phyloP scores from a whole-genome alignment of 2,797 vertebrate species.

The Falco naumanni region DNA sequence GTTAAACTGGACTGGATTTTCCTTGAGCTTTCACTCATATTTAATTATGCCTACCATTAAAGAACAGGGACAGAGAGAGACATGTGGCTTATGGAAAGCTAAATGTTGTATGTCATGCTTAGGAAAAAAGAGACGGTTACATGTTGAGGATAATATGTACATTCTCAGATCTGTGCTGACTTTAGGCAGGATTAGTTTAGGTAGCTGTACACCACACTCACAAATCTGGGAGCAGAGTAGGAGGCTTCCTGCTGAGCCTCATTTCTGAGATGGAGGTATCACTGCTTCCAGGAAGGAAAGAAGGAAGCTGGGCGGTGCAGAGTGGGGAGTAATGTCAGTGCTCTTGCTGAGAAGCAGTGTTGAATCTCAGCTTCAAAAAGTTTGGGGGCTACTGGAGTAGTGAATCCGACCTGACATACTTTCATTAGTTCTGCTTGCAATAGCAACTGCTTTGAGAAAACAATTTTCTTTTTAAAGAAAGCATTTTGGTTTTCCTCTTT shows the following conservation, averaged over 20 bases:
- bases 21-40: neutral
- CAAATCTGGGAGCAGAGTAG: neutral
- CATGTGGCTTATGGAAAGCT: neutral
- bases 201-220: neutral
- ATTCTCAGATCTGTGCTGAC: neutral
- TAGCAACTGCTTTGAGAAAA: neutral
- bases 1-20: neutral
- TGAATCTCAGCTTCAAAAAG: neutral
- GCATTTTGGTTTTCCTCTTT: neutral
- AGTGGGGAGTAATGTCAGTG: neutral
- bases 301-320: neutral
- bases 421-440: neutral
- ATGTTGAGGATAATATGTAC: neutral
- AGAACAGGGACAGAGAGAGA: neutral
- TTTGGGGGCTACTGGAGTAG: neutral
- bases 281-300: neutral
- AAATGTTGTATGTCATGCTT: neutral
- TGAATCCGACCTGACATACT: neutral
- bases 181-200: neutral
- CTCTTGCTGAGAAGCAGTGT: neutral
- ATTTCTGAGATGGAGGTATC: neutral
- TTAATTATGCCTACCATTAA: neutral
- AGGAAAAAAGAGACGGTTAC: neutral
- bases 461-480: neutral
- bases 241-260: neutral